Conservation (phyloP, 2,888 invertebrate genomes). For the Cistogaster globosa region DNA sequence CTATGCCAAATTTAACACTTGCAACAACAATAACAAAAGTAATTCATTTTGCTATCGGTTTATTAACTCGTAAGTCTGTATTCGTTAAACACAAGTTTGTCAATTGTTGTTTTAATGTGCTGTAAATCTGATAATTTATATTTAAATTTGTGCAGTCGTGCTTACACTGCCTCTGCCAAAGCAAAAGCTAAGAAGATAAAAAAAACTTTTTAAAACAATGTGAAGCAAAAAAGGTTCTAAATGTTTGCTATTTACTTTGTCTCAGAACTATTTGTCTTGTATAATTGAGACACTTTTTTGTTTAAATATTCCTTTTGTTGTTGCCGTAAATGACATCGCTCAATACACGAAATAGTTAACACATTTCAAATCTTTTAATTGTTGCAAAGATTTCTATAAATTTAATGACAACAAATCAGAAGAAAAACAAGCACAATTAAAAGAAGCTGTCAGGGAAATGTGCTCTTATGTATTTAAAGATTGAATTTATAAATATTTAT, state of each 20-base stretch:
- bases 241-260: constrained; percentile 42
- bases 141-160: constrained; percentile 70
- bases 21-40: constrained; percentile 7
- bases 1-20: constrained; percentile 48
- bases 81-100: neutral
- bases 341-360: neutral
- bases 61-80: neutral
- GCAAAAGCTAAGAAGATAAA: constrained; percentile 7
- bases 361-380: too few relatives aligned
- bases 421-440: too few relatives aligned
- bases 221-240: neutral
- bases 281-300: constrained; percentile 44
- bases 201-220: constrained; percentile 1
- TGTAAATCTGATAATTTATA: constrained; percentile 69
- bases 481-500: too few relatives aligned
- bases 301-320: neutral
- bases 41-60: neutral
- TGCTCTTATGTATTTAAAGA: too few relatives aligned
- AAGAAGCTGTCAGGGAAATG: too few relatives aligned
- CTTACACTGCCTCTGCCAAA: constrained; percentile 44
- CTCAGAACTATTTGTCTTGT: constrained; percentile 36
- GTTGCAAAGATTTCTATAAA: too few relatives aligned
- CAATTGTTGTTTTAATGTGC: constrained; percentile 63
- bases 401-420: too few relatives aligned
- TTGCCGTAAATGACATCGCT: constrained; percentile 48